Conservation (phyloP, 2,113 vertebrate species). For the Sinocyclocheilus anshuiensis region DNA sequence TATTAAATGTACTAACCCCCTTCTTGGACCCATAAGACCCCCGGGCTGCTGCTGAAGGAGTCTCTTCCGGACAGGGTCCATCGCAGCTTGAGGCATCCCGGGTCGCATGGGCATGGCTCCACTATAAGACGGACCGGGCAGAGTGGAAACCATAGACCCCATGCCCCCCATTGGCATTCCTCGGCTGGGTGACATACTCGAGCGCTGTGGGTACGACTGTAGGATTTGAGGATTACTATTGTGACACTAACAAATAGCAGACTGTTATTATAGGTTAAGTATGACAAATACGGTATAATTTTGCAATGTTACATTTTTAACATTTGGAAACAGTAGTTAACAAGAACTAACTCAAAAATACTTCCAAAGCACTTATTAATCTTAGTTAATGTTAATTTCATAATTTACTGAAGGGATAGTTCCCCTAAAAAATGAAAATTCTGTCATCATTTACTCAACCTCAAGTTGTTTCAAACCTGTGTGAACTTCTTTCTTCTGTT, state of each 20-base stretch:
- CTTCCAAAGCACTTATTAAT: not conserved
- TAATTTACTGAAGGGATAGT: not conserved
- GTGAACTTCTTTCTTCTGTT: too few relatives aligned
- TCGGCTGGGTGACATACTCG: conserved; percentile 82
- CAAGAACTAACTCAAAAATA: not conserved
- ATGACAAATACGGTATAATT: not conserved
- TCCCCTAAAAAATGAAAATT: not conserved
- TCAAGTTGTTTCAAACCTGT: not conserved
- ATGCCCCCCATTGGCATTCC: conserved; percentile 83
- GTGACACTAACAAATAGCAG: not conserved
- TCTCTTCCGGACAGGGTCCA: conserved; percentile 91
- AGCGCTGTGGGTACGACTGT: conserved; percentile 73
- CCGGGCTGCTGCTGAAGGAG: conserved; percentile 85
- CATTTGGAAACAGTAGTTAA: not conserved
- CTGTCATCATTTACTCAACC: not conserved
- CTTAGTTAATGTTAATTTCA: not conserved
- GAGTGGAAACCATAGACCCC: conserved; percentile 81
- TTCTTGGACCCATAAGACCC: conserved; percentile 77
- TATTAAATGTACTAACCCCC: conserved; percentile 80
- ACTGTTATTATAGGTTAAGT: not conserved
- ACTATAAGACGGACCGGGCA: conserved; percentile 83
- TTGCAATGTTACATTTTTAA: not conserved
- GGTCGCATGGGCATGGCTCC: conserved; percentile 83
- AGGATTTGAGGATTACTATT: not conserved
- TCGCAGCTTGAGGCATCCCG: conserved; percentile 84